Evolutionary conservation across 2,797 vertebrate genomes (phyloP).

Genomic region (Glossophaga mutica): DNA sequence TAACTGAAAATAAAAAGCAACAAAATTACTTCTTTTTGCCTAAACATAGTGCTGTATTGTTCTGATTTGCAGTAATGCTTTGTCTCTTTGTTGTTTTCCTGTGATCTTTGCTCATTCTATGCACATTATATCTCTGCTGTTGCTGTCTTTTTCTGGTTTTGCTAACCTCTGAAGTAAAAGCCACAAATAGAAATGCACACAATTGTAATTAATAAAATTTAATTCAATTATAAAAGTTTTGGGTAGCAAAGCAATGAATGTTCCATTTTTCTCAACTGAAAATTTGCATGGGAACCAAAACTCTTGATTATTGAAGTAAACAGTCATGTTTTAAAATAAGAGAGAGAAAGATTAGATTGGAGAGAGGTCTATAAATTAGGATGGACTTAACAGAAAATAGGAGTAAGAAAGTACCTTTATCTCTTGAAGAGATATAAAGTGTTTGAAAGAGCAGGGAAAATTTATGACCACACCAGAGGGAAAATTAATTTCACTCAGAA

Average conservation of each 20-base stretch:
- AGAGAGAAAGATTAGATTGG: neutral
- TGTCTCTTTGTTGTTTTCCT: neutral
- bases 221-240: neutral
- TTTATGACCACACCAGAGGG: neutral
- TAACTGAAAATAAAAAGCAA: slow-evolving; percentile 26
- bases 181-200: neutral
- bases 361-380: neutral
- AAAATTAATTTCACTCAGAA: neutral
- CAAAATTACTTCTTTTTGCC: slow-evolving; percentile 29
- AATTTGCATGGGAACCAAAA: neutral
- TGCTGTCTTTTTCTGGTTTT: neutral
- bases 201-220: slow-evolving; percentile 29
- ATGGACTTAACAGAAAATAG: neutral
- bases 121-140: neutral
- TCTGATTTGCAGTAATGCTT: slow-evolving; percentile 17
- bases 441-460: neutral
- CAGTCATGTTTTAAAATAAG: slow-evolving; percentile 4
- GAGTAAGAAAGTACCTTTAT: neutral
- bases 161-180: neutral
- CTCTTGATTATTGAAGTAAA: neutral
- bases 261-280: neutral
- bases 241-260: neutral
- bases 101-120: slow-evolving; percentile 1
- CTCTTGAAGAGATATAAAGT: neutral
- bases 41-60: neutral